Evolutionary conservation across 2,113 vertebrate species (phyloP), one percentile per base, ranked within the genome.

Genomic region (Prietella phreatophila): DNA sequence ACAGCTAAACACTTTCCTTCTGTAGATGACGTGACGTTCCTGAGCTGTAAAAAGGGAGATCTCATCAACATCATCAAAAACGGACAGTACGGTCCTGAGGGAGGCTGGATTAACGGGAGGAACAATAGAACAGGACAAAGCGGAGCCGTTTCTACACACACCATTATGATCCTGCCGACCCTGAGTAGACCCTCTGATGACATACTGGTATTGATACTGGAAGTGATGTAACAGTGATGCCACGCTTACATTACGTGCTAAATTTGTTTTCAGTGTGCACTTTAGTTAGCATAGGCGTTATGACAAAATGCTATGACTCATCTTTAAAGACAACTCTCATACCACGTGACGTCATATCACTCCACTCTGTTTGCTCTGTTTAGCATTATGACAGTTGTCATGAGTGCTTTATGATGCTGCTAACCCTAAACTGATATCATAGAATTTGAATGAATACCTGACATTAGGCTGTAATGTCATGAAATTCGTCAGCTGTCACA

Each of bases 21-120:
- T 13, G 33, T 39, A 98, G 97, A 95, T 22, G 96, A 99, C 19
- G 80, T 92, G 30, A 90, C 61, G 17, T 92, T 96, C 67, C 91
- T 98, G 88, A 90, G 90, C 69, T 97, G 94, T 93, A 97, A 94
- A 91, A 96, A 94, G 67, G 97, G 97, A 5, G 98, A 99, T 90
- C 92, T 99, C 87, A 93, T 99, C 89, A 90, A 95, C 88, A 86
- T 98, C 42, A 93, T 92, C 0, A 93, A 95, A 91, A 94, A 96
- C 56, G 92, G 94, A 82, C 89, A 91, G 7, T 69, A 87, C 58
- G 88, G 94, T 71, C 61, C 87, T 42, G 89, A 93, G 3, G 91
- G 90, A 69, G 91, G 86, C 11, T 97, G 95, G 96, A 90, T 95
- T 65, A 89, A 19, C 85, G 97, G 94, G 30, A 94, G 93, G 82